Percentiles rank a stretch among this genome's conserved stretches.
Conservation (phyloP, 2,113 vertebrate species). For the Haemorhous mexicanus region DNA sequence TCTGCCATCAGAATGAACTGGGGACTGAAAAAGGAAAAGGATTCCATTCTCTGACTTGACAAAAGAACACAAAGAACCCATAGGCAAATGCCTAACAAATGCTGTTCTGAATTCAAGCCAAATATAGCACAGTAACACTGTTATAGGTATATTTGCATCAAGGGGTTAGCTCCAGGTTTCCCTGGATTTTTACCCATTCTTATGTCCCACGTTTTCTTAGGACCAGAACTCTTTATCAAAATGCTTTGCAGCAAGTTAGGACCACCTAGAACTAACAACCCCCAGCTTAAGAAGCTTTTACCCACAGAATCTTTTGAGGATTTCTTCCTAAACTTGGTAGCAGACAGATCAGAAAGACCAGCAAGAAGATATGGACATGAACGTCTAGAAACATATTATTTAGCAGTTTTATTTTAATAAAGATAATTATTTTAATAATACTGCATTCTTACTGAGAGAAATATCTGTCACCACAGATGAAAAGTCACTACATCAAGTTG, state of each 20-base stretch:
- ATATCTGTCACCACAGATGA: neutral
- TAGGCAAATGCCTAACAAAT: neutral
- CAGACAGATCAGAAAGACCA: neutral
- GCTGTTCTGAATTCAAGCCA: neutral
- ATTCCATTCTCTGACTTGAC: neutral
- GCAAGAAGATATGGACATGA: neutral
- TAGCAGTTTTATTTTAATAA: neutral
- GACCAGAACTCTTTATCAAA: neutral
- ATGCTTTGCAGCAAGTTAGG: neutral
- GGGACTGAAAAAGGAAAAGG: too few relatives aligned
- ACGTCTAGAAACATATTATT: neutral
- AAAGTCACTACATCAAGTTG: neutral
- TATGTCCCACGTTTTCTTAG: neutral
- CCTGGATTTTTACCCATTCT: neutral
- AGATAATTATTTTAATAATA: neutral
- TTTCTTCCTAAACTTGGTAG: neutral
- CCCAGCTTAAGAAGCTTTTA: neutral
- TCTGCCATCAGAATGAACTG: neutral
- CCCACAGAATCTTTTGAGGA: neutral
- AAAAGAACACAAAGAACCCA: neutral
- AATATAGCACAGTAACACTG: neutral
- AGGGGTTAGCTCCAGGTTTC: neutral
- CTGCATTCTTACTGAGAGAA: neutral
- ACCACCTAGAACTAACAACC: neutral
- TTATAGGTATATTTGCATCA: neutral